Evolutionary conservation across 2,113 vertebrate species (phyloP).

Genomic region (Solenodon paradoxus): DNA sequence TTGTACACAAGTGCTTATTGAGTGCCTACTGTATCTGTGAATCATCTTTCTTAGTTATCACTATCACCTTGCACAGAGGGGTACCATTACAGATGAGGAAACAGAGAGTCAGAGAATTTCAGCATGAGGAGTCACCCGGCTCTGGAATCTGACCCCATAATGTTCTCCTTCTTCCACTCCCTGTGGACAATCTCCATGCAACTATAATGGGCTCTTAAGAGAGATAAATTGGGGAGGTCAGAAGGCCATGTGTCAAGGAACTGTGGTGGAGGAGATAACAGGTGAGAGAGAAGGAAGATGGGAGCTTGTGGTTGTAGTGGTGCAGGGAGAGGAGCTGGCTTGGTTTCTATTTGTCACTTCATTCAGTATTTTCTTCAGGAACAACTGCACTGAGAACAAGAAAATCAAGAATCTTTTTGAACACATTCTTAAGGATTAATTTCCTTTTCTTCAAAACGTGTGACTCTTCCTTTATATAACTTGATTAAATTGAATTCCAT

Average conservation of each 20-base stretch:
- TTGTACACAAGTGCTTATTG: neutral
- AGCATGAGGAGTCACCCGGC: neutral
- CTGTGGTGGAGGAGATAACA: neutral
- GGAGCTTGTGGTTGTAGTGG: too few species aligned
- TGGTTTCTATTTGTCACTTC: neutral
- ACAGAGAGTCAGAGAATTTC: neutral
- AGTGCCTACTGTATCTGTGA: neutral
- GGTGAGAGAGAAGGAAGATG: too few species aligned
- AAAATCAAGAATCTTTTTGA: neutral
- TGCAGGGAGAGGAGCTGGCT: neutral
- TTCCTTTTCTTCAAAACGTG: neutral
- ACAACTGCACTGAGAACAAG: neutral
- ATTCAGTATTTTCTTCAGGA: neutral
- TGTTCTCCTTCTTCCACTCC: neutral
- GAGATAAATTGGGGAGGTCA: neutral
- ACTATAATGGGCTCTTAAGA: neutral
- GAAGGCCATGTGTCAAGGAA: neutral
- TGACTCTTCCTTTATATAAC: neutral
- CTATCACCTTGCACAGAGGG: neutral
- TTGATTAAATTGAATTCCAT: neutral
- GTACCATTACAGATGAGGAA: neutral
- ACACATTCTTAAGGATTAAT: neutral
- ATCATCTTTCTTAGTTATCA: neutral
- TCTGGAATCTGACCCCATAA: neutral
- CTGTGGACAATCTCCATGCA: neutral